phyloP scores from a whole-genome alignment of 2,113 vertebrate species.

The Xyrauchen texanus region DNA sequence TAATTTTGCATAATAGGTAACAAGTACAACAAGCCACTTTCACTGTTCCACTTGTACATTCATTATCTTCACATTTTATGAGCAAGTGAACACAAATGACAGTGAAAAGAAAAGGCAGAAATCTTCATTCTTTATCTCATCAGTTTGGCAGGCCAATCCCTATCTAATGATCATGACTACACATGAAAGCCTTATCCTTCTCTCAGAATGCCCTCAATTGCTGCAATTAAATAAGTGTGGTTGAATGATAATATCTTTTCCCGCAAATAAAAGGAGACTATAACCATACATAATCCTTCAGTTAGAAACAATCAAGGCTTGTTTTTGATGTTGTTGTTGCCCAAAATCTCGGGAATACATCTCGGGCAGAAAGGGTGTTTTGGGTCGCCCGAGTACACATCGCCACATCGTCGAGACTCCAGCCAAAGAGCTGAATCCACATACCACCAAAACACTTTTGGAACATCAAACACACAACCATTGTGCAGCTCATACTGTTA shows the following conservation, averaged over 20 bases:
- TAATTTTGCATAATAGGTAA: too few species aligned
- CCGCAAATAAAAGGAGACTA: constrained; percentile 75
- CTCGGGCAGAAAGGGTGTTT: constrained; percentile 69
- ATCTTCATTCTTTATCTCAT: constrained; percentile 62
- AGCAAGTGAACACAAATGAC: not conserved
- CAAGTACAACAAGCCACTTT: not conserved
- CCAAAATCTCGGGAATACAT: constrained; percentile 75
- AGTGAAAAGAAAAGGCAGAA: constrained; percentile 45
- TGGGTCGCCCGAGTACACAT: constrained; percentile 67
- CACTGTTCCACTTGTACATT: not conserved
- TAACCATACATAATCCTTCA: constrained; percentile 79
- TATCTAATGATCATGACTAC: constrained; percentile 81
- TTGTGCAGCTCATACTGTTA: constrained; percentile 6
- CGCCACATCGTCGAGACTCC: constrained; percentile 69
- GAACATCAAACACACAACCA: constrained; percentile 50
- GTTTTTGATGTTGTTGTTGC: constrained; percentile 75
- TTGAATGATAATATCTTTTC: constrained; percentile 82
- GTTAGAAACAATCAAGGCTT: constrained; percentile 77
- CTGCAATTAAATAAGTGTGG: constrained; percentile 83
- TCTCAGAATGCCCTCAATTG: constrained; percentile 80
- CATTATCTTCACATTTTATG: not conserved
- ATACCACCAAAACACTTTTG: constrained; percentile 50
- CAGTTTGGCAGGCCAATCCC: constrained; percentile 68
- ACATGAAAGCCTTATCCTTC: constrained; percentile 74
- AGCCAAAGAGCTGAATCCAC: constrained; percentile 61